Evolutionary conservation across 2,888 invertebrate genomes (phyloP).

Genomic region (Pristionchus fissidentatus): DNA sequence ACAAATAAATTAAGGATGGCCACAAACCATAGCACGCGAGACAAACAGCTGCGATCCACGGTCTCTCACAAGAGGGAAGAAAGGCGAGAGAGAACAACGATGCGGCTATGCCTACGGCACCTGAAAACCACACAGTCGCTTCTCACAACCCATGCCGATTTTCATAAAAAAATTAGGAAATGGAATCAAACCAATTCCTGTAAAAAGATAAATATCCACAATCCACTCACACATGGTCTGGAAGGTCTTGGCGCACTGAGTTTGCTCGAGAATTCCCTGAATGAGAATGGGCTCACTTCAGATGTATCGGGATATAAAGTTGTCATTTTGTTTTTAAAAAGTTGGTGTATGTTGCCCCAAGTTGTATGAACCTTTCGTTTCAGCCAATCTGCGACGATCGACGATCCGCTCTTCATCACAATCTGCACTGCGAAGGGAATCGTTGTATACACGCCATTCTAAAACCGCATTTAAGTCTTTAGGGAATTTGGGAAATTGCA

Average conservation of each 20-base stretch:
- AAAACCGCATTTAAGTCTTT: neutral
- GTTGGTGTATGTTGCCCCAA: too few species aligned
- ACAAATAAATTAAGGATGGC: too few species aligned
- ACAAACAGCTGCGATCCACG: slow-evolving; percentile 28
- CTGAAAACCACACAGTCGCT: neutral
- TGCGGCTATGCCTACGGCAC: slow-evolving; percentile 5
- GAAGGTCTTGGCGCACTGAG: neutral
- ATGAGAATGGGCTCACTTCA: neutral
- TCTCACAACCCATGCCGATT: neutral
- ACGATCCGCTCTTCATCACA: neutral
- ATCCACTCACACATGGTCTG: slow-evolving; percentile 5
- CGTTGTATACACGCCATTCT: slow-evolving; percentile 37
- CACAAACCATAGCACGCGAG: slow-evolving; percentile 33
- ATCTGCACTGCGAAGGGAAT: slow-evolving; percentile 17
- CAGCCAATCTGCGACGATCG: neutral
- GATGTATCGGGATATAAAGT: too few species aligned
- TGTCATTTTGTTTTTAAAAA: too few species aligned
- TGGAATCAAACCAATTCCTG: neutral
- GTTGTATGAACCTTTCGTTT: neutral
- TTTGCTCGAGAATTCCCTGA: slow-evolving; percentile 3
- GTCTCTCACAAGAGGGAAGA: slow-evolving; percentile 37
- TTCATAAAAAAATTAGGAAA: neutral
- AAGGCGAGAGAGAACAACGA: slow-evolving; percentile 7
- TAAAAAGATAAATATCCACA: neutral
- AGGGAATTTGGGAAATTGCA: neutral